A percentile compares a stretch with the other conserved stretches of the same genome.
Evolutionary conservation across 2,888 invertebrate genomes (phyloP).

Genomic region (Epistrophe eligans): DNA sequence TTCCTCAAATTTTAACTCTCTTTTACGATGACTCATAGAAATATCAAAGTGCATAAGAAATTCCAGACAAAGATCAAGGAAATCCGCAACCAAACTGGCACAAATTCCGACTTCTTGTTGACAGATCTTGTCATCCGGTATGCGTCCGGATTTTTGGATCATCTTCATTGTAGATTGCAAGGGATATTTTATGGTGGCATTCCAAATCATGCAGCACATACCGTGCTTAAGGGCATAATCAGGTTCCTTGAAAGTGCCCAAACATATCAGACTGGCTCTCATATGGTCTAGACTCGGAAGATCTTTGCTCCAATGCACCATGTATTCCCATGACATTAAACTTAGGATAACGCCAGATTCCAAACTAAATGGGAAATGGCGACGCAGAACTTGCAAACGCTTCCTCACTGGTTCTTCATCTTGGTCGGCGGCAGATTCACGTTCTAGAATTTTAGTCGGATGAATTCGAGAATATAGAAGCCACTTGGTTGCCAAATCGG

Average conservation of each 20-base stretch:
- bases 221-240: slow-evolving; percentile 87
- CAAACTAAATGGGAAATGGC: slow-evolving; percentile 94
- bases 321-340: slow-evolving; percentile 96
- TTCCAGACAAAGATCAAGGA: slow-evolving; percentile 86
- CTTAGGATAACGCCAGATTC: slow-evolving; percentile 91
- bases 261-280: slow-evolving; percentile 89
- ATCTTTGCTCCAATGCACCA: slow-evolving; percentile 93
- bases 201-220: slow-evolving; percentile 94
- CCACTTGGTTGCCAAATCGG: slow-evolving; percentile 95
- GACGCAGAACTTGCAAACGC: slow-evolving; percentile 87
- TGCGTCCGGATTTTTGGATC: slow-evolving; percentile 91
- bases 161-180: slow-evolving; percentile 91
- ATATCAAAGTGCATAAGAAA: slow-evolving; percentile 81
- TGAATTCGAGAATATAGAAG: slow-evolving; percentile 89
- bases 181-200: slow-evolving; percentile 92
- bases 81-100: slow-evolving; percentile 86
- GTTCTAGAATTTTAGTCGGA: slow-evolving; percentile 86
- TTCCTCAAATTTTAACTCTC: slow-evolving; percentile 82
- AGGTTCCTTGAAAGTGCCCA: slow-evolving; percentile 83
- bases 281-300: slow-evolving; percentile 88
- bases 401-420: slow-evolving; percentile 85
- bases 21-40: slow-evolving; percentile 80
- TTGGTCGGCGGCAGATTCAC: slow-evolving; percentile 46
- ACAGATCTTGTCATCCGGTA: slow-evolving; percentile 93
- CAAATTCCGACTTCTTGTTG: slow-evolving; percentile 90